Evolutionary conservation across 2,113 vertebrate genomes (phyloP).

Genomic region (Mastomys coucha): DNA sequence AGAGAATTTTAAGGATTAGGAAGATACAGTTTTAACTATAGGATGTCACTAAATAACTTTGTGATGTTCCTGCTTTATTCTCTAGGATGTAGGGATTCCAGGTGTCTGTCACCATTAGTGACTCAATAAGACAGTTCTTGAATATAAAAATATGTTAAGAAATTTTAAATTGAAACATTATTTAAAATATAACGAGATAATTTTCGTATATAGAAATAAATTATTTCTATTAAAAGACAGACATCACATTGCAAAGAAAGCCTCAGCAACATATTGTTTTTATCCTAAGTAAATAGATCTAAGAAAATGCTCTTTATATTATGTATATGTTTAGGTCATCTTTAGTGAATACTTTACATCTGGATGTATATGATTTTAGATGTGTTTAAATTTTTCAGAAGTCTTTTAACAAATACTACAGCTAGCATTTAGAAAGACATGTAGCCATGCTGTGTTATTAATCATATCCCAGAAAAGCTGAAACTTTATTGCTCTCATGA

Average conservation of each 20-base stretch:
- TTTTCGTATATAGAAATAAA: not conserved
- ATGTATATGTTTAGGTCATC: not conserved
- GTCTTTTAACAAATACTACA: not conserved
- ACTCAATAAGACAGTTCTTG: not conserved
- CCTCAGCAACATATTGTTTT: not conserved
- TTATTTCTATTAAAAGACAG: not conserved
- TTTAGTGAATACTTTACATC: not conserved
- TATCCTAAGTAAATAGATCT: not conserved
- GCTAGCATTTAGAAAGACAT: not conserved
- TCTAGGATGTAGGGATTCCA: not conserved
- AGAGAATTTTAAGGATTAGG: not conserved
- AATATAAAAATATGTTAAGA: not conserved
- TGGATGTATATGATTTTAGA: not conserved
- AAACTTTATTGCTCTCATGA: not conserved
- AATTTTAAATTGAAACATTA: not conserved
- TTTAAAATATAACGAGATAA: not conserved
- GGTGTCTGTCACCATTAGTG: too few relatives aligned
- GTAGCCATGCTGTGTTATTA: not conserved
- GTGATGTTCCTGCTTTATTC: not conserved
- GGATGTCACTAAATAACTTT: not conserved
- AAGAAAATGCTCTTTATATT: not conserved
- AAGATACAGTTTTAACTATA: not conserved
- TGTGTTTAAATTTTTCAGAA: constrained; percentile 21
- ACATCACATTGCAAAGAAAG: not conserved
- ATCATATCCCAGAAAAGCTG: not conserved